phyloP scores from a whole-genome alignment of 2,113 vertebrate species.

The Ascaphus truei region DNA sequence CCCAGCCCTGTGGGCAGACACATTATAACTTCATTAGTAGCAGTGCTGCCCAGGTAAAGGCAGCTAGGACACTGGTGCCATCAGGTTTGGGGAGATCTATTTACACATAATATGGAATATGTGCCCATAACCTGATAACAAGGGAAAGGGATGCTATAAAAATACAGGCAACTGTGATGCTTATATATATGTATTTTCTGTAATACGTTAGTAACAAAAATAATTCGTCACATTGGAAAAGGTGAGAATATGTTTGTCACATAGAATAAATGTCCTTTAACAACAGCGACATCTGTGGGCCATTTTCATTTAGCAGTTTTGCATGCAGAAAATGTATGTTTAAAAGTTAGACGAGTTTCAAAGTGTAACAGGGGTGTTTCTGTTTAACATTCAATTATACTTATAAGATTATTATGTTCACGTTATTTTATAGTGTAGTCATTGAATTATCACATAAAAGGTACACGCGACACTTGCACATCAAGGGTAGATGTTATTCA shows the following conservation, averaged over 20 bases:
- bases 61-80: slow-evolving; percentile 20
- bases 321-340: slow-evolving; percentile 37
- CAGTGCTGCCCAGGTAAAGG: slow-evolving; percentile 3
- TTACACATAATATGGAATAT: slow-evolving; percentile 13
- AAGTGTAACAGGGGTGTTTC: too few species aligned
- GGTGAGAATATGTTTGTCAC: slow-evolving; percentile 24
- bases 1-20: slow-evolving; percentile 8
- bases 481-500: too few species aligned
- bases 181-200: slow-evolving; percentile 30
- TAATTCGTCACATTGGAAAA: slow-evolving; percentile 15
- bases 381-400: too few species aligned
- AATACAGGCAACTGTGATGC: slow-evolving; percentile 27
- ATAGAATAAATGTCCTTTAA: slow-evolving; percentile 59
- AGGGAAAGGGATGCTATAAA: slow-evolving; percentile 20
- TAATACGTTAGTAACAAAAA: slow-evolving; percentile 25
- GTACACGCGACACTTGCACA: too few species aligned
- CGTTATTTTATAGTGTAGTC: too few species aligned
- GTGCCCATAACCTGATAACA: slow-evolving; percentile 21
- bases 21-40: slow-evolving; percentile 30
- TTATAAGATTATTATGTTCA: too few species aligned
- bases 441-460: too few species aligned
- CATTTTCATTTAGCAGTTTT: slow-evolving; percentile 37
- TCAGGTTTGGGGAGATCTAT: slow-evolving; percentile 27
- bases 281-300: slow-evolving; percentile 73
- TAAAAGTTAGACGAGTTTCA: too few species aligned